Evolutionary conservation across 2,113 vertebrate species (phyloP).

Genomic region (Vulpes vulpes): DNA sequence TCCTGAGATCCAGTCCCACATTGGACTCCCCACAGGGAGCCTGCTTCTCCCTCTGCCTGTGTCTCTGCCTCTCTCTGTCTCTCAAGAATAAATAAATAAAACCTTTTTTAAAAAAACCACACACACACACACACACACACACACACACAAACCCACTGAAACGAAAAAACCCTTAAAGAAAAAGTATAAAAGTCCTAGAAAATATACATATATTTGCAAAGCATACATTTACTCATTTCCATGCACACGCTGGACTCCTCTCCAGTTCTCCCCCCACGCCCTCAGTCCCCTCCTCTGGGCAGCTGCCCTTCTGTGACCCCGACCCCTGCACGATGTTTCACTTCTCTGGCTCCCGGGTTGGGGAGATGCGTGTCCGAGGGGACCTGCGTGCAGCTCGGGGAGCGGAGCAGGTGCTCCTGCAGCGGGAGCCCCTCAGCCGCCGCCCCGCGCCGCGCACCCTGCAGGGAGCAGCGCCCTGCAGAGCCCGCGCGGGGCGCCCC

Average conservation of each 20-base stretch:
- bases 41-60: no score
- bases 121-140: no score
- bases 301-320: accelerated
- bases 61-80: no score
- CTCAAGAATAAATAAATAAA: no score
- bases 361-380: accelerated
- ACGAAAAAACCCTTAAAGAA: not conserved
- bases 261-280: not conserved
- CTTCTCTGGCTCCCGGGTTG: not conserved
- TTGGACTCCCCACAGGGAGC: no score
- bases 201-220: not conserved
- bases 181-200: not conserved
- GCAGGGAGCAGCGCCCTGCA: not conserved
- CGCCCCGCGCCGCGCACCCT: no score
- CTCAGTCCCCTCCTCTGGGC: not conserved
- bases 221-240: not conserved
- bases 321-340: not conserved
- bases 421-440: not conserved
- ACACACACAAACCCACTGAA: no score
- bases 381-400: accelerated
- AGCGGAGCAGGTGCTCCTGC: no score
- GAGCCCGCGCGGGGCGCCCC: not conserved
- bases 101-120: no score
- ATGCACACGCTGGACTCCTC: not conserved
- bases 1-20: no score